Conservation (phyloP, 2,888 invertebrate genomes). For the Enchytraeus crypticus region DNA sequence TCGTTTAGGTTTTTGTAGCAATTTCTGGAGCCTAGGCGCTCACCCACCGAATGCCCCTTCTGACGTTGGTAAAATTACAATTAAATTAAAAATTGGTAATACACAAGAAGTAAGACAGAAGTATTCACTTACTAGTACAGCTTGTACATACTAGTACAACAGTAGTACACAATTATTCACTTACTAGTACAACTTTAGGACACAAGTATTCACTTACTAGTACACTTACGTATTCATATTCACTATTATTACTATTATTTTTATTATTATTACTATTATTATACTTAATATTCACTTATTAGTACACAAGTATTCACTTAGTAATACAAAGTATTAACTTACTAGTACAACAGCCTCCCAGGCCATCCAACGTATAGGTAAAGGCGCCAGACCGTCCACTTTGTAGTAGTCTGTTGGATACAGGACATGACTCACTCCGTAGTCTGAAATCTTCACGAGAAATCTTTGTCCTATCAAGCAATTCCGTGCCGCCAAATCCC, state of each 20-base stretch:
- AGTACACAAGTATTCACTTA: too few species aligned
- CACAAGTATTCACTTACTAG: not conserved
- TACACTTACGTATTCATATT: not conserved
- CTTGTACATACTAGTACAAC: too few species aligned
- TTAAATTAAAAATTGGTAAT: too few species aligned
- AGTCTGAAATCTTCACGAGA: conserved; percentile 49
- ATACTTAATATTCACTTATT: too few species aligned
- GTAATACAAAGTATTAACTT: too few species aligned
- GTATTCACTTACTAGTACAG: too few species aligned
- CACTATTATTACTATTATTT: not conserved
- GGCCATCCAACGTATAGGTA: not conserved
- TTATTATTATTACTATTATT: not conserved
- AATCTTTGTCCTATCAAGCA: conserved; percentile 74
- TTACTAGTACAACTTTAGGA: not conserved
- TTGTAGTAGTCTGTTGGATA: not conserved
- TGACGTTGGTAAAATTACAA: too few species aligned
- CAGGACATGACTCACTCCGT: conserved; percentile 6
- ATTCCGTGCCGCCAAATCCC: conserved; percentile 78
- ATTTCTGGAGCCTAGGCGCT: too few species aligned
- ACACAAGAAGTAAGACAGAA: too few species aligned
- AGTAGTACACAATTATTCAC: too few species aligned
- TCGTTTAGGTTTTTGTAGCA: too few species aligned
- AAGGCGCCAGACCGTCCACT: not conserved
- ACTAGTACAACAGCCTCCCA: conserved; percentile 50
- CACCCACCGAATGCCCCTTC: too few species aligned